These are phyloP conservation scores for Diarsia dahlii DNA, from an alignment of 2,888 invertebrate genomes.

Conservation along the genomic window DNA sequence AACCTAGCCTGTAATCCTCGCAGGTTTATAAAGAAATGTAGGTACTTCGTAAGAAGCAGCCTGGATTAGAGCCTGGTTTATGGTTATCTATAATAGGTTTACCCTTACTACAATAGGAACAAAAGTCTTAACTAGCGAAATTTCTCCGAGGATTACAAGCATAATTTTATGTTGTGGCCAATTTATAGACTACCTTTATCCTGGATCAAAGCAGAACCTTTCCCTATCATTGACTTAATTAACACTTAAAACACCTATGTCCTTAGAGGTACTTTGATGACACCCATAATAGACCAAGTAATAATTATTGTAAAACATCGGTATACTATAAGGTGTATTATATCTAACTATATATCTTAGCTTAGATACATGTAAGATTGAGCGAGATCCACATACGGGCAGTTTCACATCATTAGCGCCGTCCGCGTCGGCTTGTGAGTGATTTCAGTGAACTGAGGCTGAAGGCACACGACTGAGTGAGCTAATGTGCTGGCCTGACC, in stretches of 20 bases:
- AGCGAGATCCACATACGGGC: slow-evolving; percentile 10
- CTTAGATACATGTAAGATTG: background rate
- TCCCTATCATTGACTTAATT: background rate
- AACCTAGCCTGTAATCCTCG: background rate
- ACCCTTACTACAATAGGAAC: no score
- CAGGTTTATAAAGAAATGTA: no score
- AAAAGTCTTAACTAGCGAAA: background rate
- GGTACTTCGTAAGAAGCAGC: no score
- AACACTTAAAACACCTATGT: background rate
- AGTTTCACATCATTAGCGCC: slow-evolving; percentile 37
- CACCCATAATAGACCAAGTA: background rate
- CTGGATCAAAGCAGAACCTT: background rate
- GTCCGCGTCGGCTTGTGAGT: slow-evolving; percentile 21
- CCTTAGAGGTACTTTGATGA: background rate
- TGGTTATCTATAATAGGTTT: no score
- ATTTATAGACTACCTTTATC: background rate
- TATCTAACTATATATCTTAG: background rate
- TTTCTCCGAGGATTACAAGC: no score
- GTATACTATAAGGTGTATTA: background rate
- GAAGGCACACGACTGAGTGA: slow-evolving; percentile 70
- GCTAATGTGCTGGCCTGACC: slow-evolving; percentile 75
- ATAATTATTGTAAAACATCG: background rate
- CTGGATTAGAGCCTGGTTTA: no score
- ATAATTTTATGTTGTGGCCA: background rate
- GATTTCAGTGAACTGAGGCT: slow-evolving; percentile 75